Evolutionary conservation across 2,888 invertebrate genomes (phyloP), one percentile per base, ranked within the genome.

Genomic region (Philaethria dido): DNA sequence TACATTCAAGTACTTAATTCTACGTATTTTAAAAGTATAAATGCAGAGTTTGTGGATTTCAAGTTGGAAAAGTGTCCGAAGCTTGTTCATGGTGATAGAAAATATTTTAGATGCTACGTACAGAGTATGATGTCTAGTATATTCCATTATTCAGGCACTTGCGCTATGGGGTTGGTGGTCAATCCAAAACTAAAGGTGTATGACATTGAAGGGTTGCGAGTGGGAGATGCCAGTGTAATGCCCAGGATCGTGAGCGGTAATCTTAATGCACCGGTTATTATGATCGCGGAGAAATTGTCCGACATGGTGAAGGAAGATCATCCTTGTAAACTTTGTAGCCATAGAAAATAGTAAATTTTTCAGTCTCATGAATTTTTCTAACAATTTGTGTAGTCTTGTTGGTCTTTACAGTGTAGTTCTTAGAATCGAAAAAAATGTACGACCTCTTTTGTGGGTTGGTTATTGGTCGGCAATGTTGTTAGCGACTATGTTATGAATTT

Each of bases 111-210:
- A 55, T 87, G 87, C 69, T 82, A 79, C 50, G 66, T 77, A 8
- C 65, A 76, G 22, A 76, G 78, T 18, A 66, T 76, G 94, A 95
- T 80, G 0, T 92, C 93, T 60, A 95, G 96, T 0, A 94, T 95
- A 60, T 96, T 95, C 75, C 95, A 96, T 79, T 95, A 94, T 0
- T 87, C 93, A 0, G 94, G 96, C 0, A 96, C 96, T 0, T 94
- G 94, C 62, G 95, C 95, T 77, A 96, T 97, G 96, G 96, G 96
- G 0, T 93, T 95, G 0, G 96, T 96, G 0, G 95, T 96, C 0
- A 94, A 95, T 81, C 91, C 94, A 0, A 81, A 94, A 44, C 81
- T 96, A 2, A 67, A 64, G 1, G 81, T 82, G 0, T 62, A 54
- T 3, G 77, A 79, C 1, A 77, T 82, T 0, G 61, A 72, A 25